phyloP scores from a whole-genome alignment of 2,888 invertebrate species.

The Drosophila longiperda region DNA sequence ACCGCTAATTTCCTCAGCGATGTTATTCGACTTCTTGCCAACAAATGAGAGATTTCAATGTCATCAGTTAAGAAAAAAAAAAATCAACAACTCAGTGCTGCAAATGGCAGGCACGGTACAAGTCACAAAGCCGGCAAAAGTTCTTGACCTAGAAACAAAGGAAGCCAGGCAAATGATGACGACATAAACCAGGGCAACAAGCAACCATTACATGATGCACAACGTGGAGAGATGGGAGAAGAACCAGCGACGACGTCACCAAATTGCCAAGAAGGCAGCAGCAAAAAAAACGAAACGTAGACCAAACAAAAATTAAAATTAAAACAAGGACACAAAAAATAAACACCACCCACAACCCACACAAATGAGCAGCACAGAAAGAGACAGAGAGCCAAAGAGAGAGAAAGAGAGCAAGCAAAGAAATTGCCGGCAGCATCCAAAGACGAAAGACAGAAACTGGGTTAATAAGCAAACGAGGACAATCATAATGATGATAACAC shows the following conservation, averaged over 20 bases:
- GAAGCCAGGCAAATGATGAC: slow-evolving; percentile 70
- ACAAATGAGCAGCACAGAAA: slow-evolving; percentile 15
- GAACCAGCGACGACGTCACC: slow-evolving; percentile 58
- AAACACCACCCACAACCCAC: slow-evolving; percentile 53
- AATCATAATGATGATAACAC: slow-evolving; percentile 31
- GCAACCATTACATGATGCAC: slow-evolving; percentile 3
- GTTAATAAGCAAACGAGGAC: slow-evolving; percentile 81
- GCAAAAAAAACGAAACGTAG: slow-evolving; percentile 56
- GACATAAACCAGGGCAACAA: slow-evolving; percentile 57
- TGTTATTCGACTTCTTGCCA: neutral
- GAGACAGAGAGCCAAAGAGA: slow-evolving; percentile 1
- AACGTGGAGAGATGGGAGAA: slow-evolving; percentile 1
- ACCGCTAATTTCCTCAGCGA: slow-evolving; percentile 18
- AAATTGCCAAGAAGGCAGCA: slow-evolving; percentile 42
- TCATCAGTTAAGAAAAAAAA: slow-evolving; percentile 17
- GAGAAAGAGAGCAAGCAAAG: slow-evolving; percentile 16
- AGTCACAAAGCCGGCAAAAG: slow-evolving; percentile 67
- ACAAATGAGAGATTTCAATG: slow-evolving; percentile 48
- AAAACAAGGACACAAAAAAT: slow-evolving; percentile 81
- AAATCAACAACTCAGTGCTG: slow-evolving; percentile 5
- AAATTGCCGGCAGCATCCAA: slow-evolving; percentile 50
- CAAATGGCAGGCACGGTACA: slow-evolving; percentile 29
- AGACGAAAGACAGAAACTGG: slow-evolving; percentile 72
- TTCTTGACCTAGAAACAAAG: slow-evolving; percentile 84
- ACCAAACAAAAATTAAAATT: slow-evolving; percentile 84